Percentiles rank a stretch among this genome's conserved stretches.
Evolutionary conservation across 1,140 invertebrate species (phyloP).

Genomic region (Drosophila sechellia): DNA sequence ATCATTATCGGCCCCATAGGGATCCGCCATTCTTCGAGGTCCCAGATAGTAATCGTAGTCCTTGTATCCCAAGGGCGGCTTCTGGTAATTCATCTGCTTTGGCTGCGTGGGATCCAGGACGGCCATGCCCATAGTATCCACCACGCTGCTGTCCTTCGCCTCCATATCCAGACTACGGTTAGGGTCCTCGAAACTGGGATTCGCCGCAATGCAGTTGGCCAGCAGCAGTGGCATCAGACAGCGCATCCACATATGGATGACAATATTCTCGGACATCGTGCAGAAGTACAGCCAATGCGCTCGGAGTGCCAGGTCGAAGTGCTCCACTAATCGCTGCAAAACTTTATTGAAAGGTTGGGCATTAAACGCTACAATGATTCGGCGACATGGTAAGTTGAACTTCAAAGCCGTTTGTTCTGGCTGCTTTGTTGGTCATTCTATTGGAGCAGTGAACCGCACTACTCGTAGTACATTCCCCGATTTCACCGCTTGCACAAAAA

Average conservation of each 20-base stretch:
- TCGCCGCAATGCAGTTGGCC: neutral
- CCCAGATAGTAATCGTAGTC: slow-evolving; percentile 60
- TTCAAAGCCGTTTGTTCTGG: slow-evolving; percentile 63
- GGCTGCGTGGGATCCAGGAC: slow-evolving; percentile 13
- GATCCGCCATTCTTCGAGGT: slow-evolving; percentile 9
- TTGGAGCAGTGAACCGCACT: slow-evolving; percentile 59
- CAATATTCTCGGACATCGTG: slow-evolving; percentile 16
- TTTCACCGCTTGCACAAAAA: slow-evolving; percentile 37
- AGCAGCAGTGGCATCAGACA: slow-evolving; percentile 9
- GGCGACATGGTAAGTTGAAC: slow-evolving; percentile 75
- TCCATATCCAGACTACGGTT: slow-evolving; percentile 16
- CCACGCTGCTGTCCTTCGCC: slow-evolving; percentile 28
- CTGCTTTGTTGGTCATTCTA: slow-evolving; percentile 42
- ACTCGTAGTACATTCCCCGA: slow-evolving; percentile 27
- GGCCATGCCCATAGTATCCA: slow-evolving; percentile 17
- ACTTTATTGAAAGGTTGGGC: slow-evolving; percentile 42
- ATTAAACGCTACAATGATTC: slow-evolving; percentile 50
- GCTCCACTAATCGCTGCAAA: slow-evolving; percentile 34
- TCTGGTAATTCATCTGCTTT: slow-evolving; percentile 27
- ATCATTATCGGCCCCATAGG: slow-evolving; percentile 31
- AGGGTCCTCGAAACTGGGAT: slow-evolving; percentile 39
- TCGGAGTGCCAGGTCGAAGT: slow-evolving; percentile 35
- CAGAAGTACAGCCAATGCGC: slow-evolving; percentile 32
- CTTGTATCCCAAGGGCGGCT: slow-evolving; percentile 30
- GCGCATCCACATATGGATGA: slow-evolving; percentile 1